These are phyloP conservation scores for Strigamia maritima DNA, from an alignment of 2,888 invertebrate species.

Conservation along the genomic window DNA sequence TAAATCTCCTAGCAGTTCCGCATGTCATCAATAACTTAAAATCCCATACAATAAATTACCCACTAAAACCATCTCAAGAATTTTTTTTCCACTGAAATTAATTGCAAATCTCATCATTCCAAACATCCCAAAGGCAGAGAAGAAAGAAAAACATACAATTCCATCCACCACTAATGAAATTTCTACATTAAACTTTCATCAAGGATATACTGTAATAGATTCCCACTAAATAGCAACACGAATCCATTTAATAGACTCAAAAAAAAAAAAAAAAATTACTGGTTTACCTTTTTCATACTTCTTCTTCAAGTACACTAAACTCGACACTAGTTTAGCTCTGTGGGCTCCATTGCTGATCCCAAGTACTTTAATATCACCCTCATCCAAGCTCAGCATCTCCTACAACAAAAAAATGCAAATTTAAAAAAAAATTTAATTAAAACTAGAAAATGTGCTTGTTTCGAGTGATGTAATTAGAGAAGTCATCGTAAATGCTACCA, in stretches of 20 bases:
- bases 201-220: not conserved
- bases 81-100: too few relatives aligned
- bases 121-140: too few relatives aligned
- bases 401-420: slow-evolving; percentile 44
- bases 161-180: too few relatives aligned
- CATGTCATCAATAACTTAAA: too few relatives aligned
- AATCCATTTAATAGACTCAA: not conserved
- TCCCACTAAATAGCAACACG: not conserved
- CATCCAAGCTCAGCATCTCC: slow-evolving; percentile 59
- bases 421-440: slow-evolving; percentile 8
- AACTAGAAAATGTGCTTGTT: not conserved
- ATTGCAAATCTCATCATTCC: too few relatives aligned
- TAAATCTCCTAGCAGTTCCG: too few relatives aligned
- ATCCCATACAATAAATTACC: too few relatives aligned
- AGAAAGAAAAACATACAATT: too few relatives aligned
- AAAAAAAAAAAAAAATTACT: not conserved
- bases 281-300: slow-evolving; percentile 46
- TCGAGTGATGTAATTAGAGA: not conserved
- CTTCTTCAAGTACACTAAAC: slow-evolving; percentile 62
- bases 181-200: not conserved
- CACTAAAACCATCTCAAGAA: too few relatives aligned
- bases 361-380: slow-evolving; percentile 61
- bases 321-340: slow-evolving; percentile 63
- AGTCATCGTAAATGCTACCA: not conserved
- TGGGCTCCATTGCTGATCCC: slow-evolving; percentile 64